These are phyloP conservation scores for Ranitomeya imitator DNA, from an alignment of 2,113 vertebrate species.

Conservation along the genomic window DNA sequence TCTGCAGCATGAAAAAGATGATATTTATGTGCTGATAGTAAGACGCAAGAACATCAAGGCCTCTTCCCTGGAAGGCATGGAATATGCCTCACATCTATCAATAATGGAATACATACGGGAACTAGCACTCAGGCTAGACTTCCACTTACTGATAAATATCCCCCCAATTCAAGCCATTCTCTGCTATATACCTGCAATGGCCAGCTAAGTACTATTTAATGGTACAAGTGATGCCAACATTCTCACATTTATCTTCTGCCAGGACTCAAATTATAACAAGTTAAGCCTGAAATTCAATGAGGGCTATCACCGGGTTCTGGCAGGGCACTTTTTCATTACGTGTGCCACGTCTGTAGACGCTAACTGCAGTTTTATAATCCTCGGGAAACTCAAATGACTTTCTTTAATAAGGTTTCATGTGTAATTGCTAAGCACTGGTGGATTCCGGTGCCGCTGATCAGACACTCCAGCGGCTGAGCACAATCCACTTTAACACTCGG, in stretches of 20 bases:
- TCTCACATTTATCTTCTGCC: neutral
- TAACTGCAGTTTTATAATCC: constrained; percentile 44
- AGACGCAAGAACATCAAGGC: constrained; percentile 3
- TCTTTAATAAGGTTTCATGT: constrained; percentile 46
- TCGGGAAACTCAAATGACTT: constrained; percentile 43
- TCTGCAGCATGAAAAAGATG: constrained; percentile 18
- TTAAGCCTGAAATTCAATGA: neutral
- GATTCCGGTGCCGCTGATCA: constrained; percentile 38
- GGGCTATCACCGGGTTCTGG: neutral
- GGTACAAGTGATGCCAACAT: neutral
- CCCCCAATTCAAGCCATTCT: too few relatives aligned
- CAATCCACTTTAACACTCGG: constrained; percentile 45
- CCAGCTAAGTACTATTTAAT: neutral
- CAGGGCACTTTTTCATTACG: constrained; percentile 8
- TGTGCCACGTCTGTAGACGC: neutral
- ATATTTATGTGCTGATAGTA: constrained; percentile 24
- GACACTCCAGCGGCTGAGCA: constrained; percentile 26
- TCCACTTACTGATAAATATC: neutral
- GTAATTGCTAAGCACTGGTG: constrained; percentile 46
- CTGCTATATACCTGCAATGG: neutral
- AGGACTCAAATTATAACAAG: constrained; percentile 4
- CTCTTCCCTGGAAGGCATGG: neutral
- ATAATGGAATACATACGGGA: neutral
- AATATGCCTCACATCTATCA: neutral
- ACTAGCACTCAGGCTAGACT: neutral